phyloP scores from a whole-genome alignment of 2,888 invertebrate genomes.

The Diarsia dahlii region DNA sequence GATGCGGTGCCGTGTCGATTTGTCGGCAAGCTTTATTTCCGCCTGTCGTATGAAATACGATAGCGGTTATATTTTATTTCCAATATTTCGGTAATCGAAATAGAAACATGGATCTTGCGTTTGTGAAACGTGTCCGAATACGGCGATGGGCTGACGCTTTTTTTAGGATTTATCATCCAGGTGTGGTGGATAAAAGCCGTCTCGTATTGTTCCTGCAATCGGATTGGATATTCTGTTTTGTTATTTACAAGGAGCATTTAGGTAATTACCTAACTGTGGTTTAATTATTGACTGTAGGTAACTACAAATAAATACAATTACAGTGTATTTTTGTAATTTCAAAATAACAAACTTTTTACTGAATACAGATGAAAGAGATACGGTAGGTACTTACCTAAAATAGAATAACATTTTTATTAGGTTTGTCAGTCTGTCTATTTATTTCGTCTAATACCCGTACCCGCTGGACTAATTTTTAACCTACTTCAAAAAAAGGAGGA shows the following conservation, averaged over 20 bases:
- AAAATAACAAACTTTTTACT: no score
- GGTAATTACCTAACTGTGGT: background rate
- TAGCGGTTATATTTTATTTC: constrained; percentile 86
- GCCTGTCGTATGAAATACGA: constrained; percentile 87
- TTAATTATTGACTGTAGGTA: background rate
- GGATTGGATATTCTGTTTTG: background rate
- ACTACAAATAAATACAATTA: no score
- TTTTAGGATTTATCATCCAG: constrained; percentile 58
- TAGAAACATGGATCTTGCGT: constrained; percentile 77
- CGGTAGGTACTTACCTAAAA: background rate
- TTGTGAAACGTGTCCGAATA: constrained; percentile 72
- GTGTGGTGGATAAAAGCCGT: constrained; percentile 19
- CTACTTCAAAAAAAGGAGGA: no score
- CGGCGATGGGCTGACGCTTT: constrained; percentile 54
- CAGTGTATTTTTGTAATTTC: no score
- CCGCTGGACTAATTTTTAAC: no score
- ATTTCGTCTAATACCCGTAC: no score
- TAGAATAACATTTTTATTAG: no score
- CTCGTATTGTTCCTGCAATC: constrained; percentile 1
- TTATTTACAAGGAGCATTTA: background rate
- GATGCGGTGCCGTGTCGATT: constrained; percentile 67
- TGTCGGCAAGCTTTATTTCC: constrained; percentile 87
- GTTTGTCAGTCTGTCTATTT: no score
- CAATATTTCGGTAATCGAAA: constrained; percentile 84
- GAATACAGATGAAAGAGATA: no score